Evolutionary conservation across 1,140 invertebrate genomes (phyloP), one percentile per base, ranked within the genome.

Genomic region (Drosophila pachea): DNA sequence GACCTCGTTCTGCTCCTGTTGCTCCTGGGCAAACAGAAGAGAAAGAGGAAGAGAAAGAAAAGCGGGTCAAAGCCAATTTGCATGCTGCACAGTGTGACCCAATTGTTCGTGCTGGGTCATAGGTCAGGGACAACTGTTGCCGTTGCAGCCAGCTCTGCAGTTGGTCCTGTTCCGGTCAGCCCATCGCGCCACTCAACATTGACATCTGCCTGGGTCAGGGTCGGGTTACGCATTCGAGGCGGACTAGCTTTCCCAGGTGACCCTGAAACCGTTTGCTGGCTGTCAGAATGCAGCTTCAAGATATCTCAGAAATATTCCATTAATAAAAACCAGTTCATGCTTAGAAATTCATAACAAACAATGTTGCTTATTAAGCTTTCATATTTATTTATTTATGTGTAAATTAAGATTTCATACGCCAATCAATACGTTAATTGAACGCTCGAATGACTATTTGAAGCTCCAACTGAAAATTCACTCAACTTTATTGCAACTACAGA

Each of bases 61-160:
- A 68, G 11, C 42, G 36, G 68, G 68, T 67, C 68, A 68, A 50
- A 45, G 56, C 31, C 69, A 68, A 68, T 72, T 59, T 72, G 54
- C 54, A 56, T 72, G 58, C 69, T 62, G 47, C 53, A 22, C 22
- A 66, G 33, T 56, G 32, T 72, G 69, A 72, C 69, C 69, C 52
- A 72, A 72, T 68, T 72, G 22, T 22, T 16, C 2, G 6, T 7
- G 22, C 22, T n/a, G 9, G 40, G 53, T 36, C 47, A 45, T n/a
- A 56, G 60, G 66, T 62, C 58, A 68, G 48, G 66, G 7, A 8
- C 12, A 43, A 56, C 54, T 33, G 54, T 56, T 43, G 42, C 54
- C 35, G 6, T 31, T 50, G 22, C 47, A 29, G 29, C 11, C 40
- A 12, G 14, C 38, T 45, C 1, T 67, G 65, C 12, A 45, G 56